Evolutionary conservation across 2,113 vertebrate species (phyloP).

Genomic region (Potamarius usumacintae): DNA sequence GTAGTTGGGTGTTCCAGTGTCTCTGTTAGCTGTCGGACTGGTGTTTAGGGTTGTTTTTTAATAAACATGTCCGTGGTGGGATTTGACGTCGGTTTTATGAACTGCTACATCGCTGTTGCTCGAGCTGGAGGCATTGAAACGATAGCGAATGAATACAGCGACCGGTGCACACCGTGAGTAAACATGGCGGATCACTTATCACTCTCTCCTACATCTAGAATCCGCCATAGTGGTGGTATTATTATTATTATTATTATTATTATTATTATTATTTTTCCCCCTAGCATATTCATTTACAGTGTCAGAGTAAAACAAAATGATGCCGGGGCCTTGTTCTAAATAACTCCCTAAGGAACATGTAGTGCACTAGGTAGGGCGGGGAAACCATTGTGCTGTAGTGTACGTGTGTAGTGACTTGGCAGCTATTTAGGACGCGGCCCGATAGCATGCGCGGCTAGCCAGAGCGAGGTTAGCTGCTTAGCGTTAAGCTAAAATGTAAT

Average conservation of each 20-base stretch:
- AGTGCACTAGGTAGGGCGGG: neutral
- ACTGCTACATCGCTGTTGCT: constrained; percentile 95
- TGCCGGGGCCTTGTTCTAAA: neutral
- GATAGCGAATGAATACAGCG: constrained; percentile 95
- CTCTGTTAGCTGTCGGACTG: neutral
- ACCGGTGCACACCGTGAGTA: constrained; percentile 94
- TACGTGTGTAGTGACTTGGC: neutral
- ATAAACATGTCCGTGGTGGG: constrained; percentile 93
- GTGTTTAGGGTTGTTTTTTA: neutral
- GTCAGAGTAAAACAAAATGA: neutral
- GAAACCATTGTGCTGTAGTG: neutral
- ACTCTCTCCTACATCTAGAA: neutral
- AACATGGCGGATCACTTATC: no score
- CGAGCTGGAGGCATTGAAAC: constrained; percentile 96
- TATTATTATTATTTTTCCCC: no score
- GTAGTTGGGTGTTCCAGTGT: neutral
- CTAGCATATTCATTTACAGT: no score
- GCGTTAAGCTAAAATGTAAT: neutral
- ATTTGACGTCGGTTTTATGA: constrained; percentile 91
- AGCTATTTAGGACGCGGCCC: neutral
- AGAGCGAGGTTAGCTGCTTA: neutral
- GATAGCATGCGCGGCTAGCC: constrained; percentile 1
- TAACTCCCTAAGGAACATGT: rapidly evolving
- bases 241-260: no score
- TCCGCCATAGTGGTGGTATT: no score